A percentile compares a stretch with the other conserved stretches of the same genome.
Conservation (phyloP, 2,888 invertebrate species). For the Rhagonycha fulva region DNA sequence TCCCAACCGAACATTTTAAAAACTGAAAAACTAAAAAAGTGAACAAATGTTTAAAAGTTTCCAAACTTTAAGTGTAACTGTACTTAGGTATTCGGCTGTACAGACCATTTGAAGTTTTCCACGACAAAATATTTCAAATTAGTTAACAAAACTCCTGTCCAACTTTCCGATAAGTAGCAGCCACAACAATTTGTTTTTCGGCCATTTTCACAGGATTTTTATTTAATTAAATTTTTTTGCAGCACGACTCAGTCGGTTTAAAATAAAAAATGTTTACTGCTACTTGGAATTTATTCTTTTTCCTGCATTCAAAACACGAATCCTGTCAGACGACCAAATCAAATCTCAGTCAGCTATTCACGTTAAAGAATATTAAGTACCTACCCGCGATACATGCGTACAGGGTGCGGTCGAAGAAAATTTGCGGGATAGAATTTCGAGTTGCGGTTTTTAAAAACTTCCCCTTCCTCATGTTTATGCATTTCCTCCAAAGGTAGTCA, state of each 20-base stretch:
- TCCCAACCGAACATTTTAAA: background rate
- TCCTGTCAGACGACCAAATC: slow-evolving; percentile 50
- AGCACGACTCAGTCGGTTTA: background rate
- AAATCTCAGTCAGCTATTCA: slow-evolving; percentile 49
- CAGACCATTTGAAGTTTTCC: slow-evolving; percentile 13
- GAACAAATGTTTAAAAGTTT: slow-evolving; percentile 17
- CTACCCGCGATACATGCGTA: background rate
- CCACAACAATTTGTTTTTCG: background rate
- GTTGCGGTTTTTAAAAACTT: background rate
- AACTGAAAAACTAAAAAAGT: background rate
- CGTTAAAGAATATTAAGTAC: slow-evolving; percentile 44
- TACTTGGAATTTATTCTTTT: slow-evolving; percentile 19
- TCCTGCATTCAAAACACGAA: slow-evolving; percentile 49
- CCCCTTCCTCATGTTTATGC: background rate
- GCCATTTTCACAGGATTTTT: background rate
- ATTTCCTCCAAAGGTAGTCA: background rate
- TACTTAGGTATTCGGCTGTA: slow-evolving; percentile 15
- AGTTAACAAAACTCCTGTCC: background rate
- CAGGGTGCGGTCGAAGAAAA: background rate
- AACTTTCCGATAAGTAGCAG: background rate
- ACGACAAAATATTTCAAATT: slow-evolving; percentile 15
- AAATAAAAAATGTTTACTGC: slow-evolving; percentile 19
- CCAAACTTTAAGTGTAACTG: slow-evolving; percentile 15
- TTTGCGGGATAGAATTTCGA: background rate
- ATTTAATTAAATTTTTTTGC: background rate